A percentile compares a stretch with the other conserved stretches of the same genome.
Conservation (phyloP, 1,140 invertebrate genomes). For the Aphis gossypii region DNA sequence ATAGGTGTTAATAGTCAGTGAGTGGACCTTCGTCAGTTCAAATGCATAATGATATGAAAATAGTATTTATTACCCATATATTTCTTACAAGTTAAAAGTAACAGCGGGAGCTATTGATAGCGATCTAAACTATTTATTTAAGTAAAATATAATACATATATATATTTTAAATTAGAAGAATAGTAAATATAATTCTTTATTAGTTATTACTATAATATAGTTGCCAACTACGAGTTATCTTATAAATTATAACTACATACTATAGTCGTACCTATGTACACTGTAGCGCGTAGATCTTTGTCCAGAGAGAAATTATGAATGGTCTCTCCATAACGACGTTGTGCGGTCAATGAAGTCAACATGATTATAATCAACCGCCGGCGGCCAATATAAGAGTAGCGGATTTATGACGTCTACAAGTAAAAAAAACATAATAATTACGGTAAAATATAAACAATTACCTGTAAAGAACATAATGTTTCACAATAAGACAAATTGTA, state of each 20-base stretch:
- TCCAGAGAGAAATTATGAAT: constrained; percentile 39
- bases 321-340: constrained; percentile 38
- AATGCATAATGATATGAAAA: background rate
- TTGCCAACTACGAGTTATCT: background rate
- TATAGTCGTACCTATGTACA: background rate
- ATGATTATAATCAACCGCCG: constrained; percentile 24
- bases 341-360: constrained; percentile 46
- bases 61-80: background rate
- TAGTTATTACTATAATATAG: background rate
- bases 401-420: constrained; percentile 29
- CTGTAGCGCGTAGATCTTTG: background rate
- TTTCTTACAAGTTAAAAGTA: background rate
- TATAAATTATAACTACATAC: background rate
- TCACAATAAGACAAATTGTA: constrained; percentile 5
- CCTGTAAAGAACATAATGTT: background rate
- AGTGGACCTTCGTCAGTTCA: background rate
- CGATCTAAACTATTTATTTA: constrained; percentile 1
- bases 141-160: background rate
- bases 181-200: background rate
- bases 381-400: constrained; percentile 33
- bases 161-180: background rate
- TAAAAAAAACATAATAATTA: constrained; percentile 36
- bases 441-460: constrained; percentile 42
- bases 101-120: background rate
- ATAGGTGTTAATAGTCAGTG: background rate